Base-by-base conservation (phyloP, 2,113 vertebrate genomes). In the Pachypanchax playfairii region DNA sequence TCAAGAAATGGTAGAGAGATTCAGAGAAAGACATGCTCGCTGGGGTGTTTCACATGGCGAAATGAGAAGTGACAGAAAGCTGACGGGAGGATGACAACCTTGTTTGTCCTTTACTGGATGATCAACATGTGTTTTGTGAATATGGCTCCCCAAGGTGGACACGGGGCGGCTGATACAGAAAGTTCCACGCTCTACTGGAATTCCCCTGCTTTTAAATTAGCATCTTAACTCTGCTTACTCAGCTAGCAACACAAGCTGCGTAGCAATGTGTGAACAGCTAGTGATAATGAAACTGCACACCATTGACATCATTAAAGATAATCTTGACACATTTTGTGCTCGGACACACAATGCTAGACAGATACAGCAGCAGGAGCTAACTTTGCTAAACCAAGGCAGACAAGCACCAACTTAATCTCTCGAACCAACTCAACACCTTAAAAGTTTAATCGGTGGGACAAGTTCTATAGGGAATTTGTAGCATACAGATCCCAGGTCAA, bases 51-150 rank as follows among this genome's bases (percentile, higher is more conserved):
- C 73, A 65, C 70, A 58, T 68, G 72, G 67, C 85, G 65, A 73
- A 85, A 90, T 87, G 74, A 84, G 85, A 88, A 88, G 82, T 89
- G 90, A 90, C 87, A 88, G 79, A 78, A 68, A 84, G 77, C 75
- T 90, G 89, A 90, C 76, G 9, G 83, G 76, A 80, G 67, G 66
- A 89, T 88, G 86, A 86, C 85, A 87, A 84, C 85, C 83, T 87
- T 89, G 86, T 92, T 92, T 91, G 86, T 89, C 85, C 87, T 90
- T 83, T 77, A 54, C 82, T 70, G 76, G 80, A 85, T 83, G 85
- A 89, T 90, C 86, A 89, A 86, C 88, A 87, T 83, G 86, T 86
- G 84, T 82, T 79, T 75, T 0, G 52, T 26, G 22, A 43, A 78
- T 86, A 80, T 65, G 70, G 81, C 77, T 89, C 85, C 83, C 85